Evolutionary conservation across 2,888 invertebrate genomes (phyloP), one percentile per base, ranked within the genome.

Genomic region (Nomada ruficornis): DNA sequence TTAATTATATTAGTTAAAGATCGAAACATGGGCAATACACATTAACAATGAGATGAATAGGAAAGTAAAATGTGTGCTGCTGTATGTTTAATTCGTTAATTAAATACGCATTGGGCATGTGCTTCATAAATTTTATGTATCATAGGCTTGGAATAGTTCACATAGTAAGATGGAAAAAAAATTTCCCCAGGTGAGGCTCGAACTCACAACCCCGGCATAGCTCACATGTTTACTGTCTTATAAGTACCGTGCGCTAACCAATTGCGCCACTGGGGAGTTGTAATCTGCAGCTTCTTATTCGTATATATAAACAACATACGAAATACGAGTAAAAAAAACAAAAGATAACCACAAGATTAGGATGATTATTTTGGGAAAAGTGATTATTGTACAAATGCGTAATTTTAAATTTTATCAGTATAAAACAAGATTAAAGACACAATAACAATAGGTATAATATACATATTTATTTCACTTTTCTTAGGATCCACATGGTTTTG

Each of bases 211-310:
- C 98, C 98, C 98, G 98, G 98, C 98, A 98, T 98, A 94, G 97
- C 98, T 98, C 97, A 97, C 96, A 96, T 96, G 96, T 10, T 47
- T 95, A 98, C 98, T 98, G 98, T 96, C 97, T 96, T 98, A 98
- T 98, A 98, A 98, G 98, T 98, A 98, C 98, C 98, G 98, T 98
- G 98, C 98, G 98, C 98, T 98, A 98, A 98, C 98, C 98, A 97
- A 98, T 98, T 98, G 98, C 98, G 98, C 98, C 98, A 98, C 98
- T 98, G 98, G 98, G 97, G 91, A 86, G 47, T 83, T 79, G 60
- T 72, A 71, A 18, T 29, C 23, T 57, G 23, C 57, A 54, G 0
- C 44, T 81, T 81, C 76, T 83, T 86, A 84, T 77, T 77, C 29
- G 11, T 13, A 2, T 67, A 67, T 47, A 75, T 52, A 20, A 3